Conservation (phyloP, 1,140 invertebrate species). For the Riptortus pedestris region DNA sequence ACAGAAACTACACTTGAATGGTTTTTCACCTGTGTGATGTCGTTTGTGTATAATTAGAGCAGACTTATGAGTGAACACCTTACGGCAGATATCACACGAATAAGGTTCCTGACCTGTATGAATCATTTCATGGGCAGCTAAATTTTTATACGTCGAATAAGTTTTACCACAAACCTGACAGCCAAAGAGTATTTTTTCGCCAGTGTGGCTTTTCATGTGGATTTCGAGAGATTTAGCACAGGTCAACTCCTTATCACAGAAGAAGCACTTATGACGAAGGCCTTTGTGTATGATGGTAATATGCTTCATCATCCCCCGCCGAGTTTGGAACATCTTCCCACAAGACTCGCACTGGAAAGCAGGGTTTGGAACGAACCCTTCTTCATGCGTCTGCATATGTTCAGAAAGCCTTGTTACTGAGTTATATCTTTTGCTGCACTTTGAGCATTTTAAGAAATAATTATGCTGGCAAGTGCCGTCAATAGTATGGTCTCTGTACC, state of each 20-base stretch:
- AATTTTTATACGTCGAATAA: conserved; percentile 14
- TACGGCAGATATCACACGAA: conserved; percentile 40
- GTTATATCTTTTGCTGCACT: conserved; percentile 48
- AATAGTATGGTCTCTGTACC: conserved; percentile 2
- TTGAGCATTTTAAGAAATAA: conserved; percentile 45
- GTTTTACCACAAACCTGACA: conserved; percentile 26
- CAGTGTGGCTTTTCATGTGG: conserved; percentile 29
- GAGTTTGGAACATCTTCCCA: conserved; percentile 37
- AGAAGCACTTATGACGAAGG: conserved; percentile 49
- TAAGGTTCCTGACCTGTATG: conserved; percentile 39
- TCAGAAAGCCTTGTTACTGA: conserved; percentile 36
- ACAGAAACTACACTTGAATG: conserved; percentile 42
- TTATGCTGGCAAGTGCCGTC: background rate
- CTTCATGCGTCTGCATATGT: conserved; percentile 36
- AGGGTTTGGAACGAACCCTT: background rate
- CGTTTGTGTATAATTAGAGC: conserved; percentile 42
- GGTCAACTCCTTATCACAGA: conserved; percentile 64
- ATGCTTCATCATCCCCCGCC: conserved; percentile 10
- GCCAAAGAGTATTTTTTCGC: conserved; percentile 26
- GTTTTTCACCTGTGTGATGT: conserved; percentile 45
- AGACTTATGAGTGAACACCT: conserved; percentile 30
- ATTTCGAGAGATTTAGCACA: conserved; percentile 56
- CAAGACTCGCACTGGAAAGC: conserved; percentile 42
- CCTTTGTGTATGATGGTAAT: background rate
- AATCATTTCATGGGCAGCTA: conserved; percentile 30